Percentiles rank a stretch among this genome's conserved stretches.
These are phyloP conservation scores for Chloroclystis v-ata DNA, from an alignment of 2,888 invertebrate genomes.

Conservation along the genomic window DNA sequence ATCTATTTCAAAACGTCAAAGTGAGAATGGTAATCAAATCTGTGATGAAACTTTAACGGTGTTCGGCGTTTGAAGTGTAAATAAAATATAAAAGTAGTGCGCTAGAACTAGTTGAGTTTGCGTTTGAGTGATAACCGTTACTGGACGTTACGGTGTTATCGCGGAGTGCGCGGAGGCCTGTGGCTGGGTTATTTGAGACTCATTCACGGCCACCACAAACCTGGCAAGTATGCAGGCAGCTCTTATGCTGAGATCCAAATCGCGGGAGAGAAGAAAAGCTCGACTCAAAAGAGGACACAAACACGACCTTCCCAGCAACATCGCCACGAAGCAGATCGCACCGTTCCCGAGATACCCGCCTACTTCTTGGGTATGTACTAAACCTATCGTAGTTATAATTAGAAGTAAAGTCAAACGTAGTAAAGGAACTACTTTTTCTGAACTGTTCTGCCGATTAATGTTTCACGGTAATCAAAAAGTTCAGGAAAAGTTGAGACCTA, in stretches of 20 bases:
- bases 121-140: constrained; percentile 27
- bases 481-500: no score
- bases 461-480: no score
- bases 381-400: constrained; percentile 17
- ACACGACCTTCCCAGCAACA: constrained; percentile 90
- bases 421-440: neutral
- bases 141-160: constrained; percentile 8
- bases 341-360: constrained; percentile 93
- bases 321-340: constrained; percentile 90
- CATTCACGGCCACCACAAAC: constrained; percentile 63
- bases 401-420: no score
- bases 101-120: constrained; percentile 35
- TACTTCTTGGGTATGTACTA: constrained; percentile 82
- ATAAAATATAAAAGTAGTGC: constrained; percentile 36
- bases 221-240: constrained; percentile 93
- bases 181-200: constrained; percentile 48
- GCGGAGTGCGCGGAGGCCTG: constrained; percentile 29
- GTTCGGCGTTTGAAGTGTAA: constrained; percentile 54
- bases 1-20: constrained; percentile 55
- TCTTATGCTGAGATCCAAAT: constrained; percentile 93
- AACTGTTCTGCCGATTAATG: no score
- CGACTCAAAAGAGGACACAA: constrained; percentile 84
- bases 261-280: constrained; percentile 90
- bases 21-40: constrained; percentile 55
- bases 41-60: constrained; percentile 63